These are phyloP conservation scores for Ridgeia piscesae DNA, from an alignment of 1,140 invertebrate species.

Conservation along the genomic window DNA sequence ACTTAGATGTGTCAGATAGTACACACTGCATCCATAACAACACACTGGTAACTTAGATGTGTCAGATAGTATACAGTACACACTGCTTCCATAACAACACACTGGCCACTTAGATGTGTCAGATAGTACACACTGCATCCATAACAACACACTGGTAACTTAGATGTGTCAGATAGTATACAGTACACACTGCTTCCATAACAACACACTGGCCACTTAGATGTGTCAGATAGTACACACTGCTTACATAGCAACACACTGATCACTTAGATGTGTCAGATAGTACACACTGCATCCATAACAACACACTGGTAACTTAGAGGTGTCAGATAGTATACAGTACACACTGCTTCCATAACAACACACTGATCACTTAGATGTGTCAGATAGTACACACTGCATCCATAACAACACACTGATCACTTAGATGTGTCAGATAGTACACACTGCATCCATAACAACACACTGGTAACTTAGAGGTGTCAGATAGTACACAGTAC, in stretches of 20 bases:
- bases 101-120: too few species aligned
- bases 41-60: conserved; percentile 48
- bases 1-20: conserved; percentile 69
- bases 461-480: too few species aligned
- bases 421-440: too few species aligned
- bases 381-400: conserved; percentile 69
- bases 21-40: background rate
- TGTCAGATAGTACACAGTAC: conserved; percentile 76
- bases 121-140: too few species aligned
- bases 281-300: conserved; percentile 48
- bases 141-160: too few species aligned
- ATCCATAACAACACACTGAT: too few species aligned
- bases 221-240: too few species aligned
- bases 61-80: conserved; percentile 71
- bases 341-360: conserved; percentile 58
- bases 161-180: conserved; percentile 86
- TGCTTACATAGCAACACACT: conserved; percentile 69
- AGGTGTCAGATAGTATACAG: too few species aligned
- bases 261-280: conserved; percentile 89
- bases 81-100: background rate
- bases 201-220: too few species aligned
- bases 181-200: background rate
- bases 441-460: too few species aligned
- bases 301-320: too few species aligned
- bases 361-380: conserved; percentile 85